These are phyloP conservation scores for Troglohyphantes excavatus DNA, from an alignment of 2,888 invertebrate genomes.

Conservation along the genomic window DNA sequence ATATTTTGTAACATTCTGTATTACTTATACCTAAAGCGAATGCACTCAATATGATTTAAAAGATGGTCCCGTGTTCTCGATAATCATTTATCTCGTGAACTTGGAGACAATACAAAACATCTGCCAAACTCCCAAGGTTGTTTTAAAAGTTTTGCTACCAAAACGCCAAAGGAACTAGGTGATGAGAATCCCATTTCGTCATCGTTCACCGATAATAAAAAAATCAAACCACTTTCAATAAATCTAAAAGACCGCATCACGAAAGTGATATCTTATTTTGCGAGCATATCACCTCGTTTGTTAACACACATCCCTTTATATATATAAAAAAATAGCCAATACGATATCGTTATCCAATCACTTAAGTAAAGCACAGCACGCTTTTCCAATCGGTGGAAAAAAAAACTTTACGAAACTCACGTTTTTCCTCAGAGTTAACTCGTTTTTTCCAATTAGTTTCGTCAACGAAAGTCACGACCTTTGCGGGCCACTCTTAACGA, in stretches of 20 bases:
- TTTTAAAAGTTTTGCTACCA: too few species aligned
- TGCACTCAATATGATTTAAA: too few species aligned
- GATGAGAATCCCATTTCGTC: not conserved
- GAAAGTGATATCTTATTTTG: constrained; percentile 5
- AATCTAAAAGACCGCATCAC: not conserved
- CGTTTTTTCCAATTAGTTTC: constrained; percentile 67
- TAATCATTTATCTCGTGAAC: too few species aligned
- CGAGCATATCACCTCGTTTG: not conserved
- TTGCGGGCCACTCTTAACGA: constrained; percentile 17
- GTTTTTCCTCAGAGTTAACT: constrained; percentile 16
- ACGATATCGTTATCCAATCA: constrained; percentile 24
- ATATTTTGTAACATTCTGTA: too few species aligned
- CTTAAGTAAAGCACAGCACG: constrained; percentile 8
- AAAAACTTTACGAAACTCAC: not conserved
- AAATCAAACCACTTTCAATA: not conserved
- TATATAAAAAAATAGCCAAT: not conserved
- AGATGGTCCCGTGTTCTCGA: too few species aligned
- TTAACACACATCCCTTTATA: not conserved
- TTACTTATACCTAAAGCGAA: too few species aligned
- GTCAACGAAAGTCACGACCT: constrained; percentile 47
- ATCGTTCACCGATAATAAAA: not conserved
- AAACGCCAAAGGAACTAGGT: not conserved
- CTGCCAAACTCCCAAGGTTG: too few species aligned
- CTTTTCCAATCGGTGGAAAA: not conserved
- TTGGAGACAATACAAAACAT: too few species aligned